Conservation (phyloP, 2,113 vertebrate genomes). For the Cynoglossus semilaevis region DNA sequence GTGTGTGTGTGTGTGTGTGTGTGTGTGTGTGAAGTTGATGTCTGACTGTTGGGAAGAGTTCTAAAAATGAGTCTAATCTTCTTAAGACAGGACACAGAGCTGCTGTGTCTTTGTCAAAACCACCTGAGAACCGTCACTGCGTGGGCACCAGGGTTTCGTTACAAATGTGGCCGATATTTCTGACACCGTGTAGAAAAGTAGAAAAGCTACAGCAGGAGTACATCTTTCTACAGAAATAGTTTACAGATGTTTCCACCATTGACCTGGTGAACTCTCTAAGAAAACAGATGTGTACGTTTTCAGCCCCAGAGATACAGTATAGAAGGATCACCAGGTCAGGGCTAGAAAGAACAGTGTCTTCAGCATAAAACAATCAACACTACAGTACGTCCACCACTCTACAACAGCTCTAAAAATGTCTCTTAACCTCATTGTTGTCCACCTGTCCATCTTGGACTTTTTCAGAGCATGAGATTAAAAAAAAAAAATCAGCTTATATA, state of each 20-base stretch:
- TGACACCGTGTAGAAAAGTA: slow-evolving; percentile 34
- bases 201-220: not conserved
- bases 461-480: too few species aligned
- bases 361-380: too few species aligned
- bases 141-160: slow-evolving; percentile 4
- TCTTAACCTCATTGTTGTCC: too few species aligned
- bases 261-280: not conserved
- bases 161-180: slow-evolving; percentile 20
- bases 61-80: slow-evolving; percentile 6
- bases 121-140: slow-evolving; percentile 32
- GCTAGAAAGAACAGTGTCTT: too few species aligned
- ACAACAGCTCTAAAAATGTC: too few species aligned
- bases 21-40: too few species aligned
- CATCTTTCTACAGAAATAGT: slow-evolving; percentile 32
- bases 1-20: too few species aligned
- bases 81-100: slow-evolving; percentile 8
- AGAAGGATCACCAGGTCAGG: too few species aligned
- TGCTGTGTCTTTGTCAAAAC: slow-evolving; percentile 29
- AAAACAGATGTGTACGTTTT: slow-evolving; percentile 16
- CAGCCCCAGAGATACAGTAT: not conserved
- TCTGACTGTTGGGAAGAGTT: slow-evolving; percentile 39
- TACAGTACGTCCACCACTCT: too few species aligned
- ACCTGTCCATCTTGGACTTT: too few species aligned
- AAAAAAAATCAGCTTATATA: too few species aligned
- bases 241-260: slow-evolving; percentile 42